Base-by-base conservation (phyloP, 2,797 vertebrate species). In the Muraenolepis orangiensis region DNA sequence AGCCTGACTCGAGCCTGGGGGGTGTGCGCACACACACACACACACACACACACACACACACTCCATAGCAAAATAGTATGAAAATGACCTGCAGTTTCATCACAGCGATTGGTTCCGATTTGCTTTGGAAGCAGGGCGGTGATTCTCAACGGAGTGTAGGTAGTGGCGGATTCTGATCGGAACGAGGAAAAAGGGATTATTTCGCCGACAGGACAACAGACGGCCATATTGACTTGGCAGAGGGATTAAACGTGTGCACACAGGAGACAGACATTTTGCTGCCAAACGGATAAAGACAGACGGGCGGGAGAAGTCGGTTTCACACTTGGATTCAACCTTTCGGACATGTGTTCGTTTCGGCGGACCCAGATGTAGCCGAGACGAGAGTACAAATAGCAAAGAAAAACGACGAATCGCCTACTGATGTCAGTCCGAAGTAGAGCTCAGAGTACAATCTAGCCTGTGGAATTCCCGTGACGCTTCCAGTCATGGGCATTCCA, bases 371-470 rank as follows among this genome's bases (percentile, higher is more conserved):
- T 64, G 6, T 64, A n/a, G 46, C 70, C 74, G 71, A 76, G 74
- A 84, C 87, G 81, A 76, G 70, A 81, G 74, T 78, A 70, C 71
- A 73, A 78, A 81, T 46, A 74, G 75, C 64, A 3, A 40, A 74
- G 75, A 61, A 3, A 40, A 73, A 73, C 73, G 73, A 84, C 80
- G 76, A 79, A 1, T 42, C 40, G 40, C 10, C 40, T 12, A 11
- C 38, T 13, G 38, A 32, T 8, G 40, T 74, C 71, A 70, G 66
- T 82, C 72, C 72, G 76, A 79, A 74, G 76, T 84, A 85, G 78
- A n/a, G 66, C 80, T 87, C 86, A 80, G 84, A 78, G 84, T 86
- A 87, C 78, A 81, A 79, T 86, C 82, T 81, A 80, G 84, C 85
- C 76, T 69, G 87, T 85, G 85, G 85, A 82, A 86, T 76, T 51